Percentiles rank a stretch among this genome's conserved stretches.
Conservation (phyloP, 2,888 invertebrate species). For the Drosophila pseudotakahashii region DNA sequence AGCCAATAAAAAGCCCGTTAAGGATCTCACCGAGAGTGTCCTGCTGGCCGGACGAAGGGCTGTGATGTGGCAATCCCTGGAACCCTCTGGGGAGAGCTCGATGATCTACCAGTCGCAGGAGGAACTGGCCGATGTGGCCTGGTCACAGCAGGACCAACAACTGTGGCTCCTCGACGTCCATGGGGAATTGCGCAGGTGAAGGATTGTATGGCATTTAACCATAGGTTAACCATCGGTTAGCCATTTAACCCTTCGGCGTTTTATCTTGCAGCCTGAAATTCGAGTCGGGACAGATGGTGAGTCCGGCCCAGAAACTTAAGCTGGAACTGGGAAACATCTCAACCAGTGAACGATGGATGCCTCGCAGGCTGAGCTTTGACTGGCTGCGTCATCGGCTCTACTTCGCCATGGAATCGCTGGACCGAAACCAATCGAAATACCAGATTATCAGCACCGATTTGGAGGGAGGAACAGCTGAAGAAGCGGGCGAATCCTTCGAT, state of each 20-base stretch:
- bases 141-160: conserved; percentile 90
- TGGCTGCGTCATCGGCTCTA: conserved; percentile 95
- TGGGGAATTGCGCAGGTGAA: conserved; percentile 86
- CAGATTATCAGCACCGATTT: conserved; percentile 41
- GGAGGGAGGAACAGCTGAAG: conserved; percentile 17
- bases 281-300: conserved; percentile 14
- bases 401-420: conserved; percentile 88
- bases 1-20: conserved; percentile 7
- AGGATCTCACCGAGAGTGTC: conserved; percentile 13
- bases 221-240: too few relatives aligned
- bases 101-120: conserved; percentile 76
- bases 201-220: too few relatives aligned
- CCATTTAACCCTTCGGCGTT: too few relatives aligned
- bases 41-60: conserved; percentile 63
- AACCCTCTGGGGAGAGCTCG: conserved; percentile 63
- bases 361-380: conserved; percentile 91
- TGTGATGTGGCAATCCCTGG: conserved; percentile 67
- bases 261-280: conserved; percentile 10
- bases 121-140: conserved; percentile 88
- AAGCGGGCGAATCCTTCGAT: conserved; percentile 3
- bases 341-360: conserved; percentile 85
- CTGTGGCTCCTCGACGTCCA: conserved; percentile 91
- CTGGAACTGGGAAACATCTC: conserved; percentile 63
- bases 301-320: conserved; percentile 6
- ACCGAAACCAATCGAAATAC: conserved; percentile 79